Percentiles rank a stretch among this genome's conserved stretches.
phyloP scores from a whole-genome alignment of 1,140 invertebrate genomes.

The Platorchestia sp. region DNA sequence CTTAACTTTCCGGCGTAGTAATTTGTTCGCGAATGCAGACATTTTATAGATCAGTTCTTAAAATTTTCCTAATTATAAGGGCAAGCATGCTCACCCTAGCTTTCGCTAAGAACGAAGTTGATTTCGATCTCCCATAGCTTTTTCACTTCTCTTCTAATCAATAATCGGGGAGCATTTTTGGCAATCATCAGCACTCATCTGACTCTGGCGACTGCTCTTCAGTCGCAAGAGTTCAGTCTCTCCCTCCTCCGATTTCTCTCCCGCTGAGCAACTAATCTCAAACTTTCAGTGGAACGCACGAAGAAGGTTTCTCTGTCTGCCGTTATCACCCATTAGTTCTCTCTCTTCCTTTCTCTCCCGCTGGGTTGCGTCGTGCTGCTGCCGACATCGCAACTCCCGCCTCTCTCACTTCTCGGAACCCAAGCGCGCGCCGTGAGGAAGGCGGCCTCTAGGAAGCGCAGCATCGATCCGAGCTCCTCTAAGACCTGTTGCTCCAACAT shows the following conservation, averaged over 20 bases:
- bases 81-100: neutral
- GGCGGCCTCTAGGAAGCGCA: neutral
- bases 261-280: no score
- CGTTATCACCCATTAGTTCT: neutral
- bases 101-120: neutral
- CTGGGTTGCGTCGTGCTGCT: neutral
- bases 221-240: no score
- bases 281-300: no score
- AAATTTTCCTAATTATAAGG: neutral
- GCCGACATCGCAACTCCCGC: neutral
- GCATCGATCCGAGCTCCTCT: neutral
- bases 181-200: no score
- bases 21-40: no score
- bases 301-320: neutral
- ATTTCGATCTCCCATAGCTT: neutral
- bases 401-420: neutral
- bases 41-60: no score
- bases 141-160: no score
- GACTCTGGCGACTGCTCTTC: no score
- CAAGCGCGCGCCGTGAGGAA: neutral
- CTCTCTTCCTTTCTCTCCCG: neutral
- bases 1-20: neutral
- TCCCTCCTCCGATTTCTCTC: neutral
- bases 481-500: neutral
- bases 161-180: no score